Base-by-base conservation (phyloP, 2,888 invertebrate genomes). In the Cinara cedri region DNA sequence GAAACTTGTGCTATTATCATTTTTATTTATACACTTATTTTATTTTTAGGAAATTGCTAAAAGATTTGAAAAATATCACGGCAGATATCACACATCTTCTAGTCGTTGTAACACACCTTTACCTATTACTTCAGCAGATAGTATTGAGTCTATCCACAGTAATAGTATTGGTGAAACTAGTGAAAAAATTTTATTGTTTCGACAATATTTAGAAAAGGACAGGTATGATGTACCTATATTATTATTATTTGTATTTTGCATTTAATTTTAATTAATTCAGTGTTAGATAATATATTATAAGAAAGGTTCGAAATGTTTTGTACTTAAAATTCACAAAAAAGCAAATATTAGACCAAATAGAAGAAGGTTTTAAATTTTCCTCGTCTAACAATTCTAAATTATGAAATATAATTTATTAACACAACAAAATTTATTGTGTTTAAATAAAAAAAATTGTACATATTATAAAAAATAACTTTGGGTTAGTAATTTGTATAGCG, bases 1-100 rank as follows among this genome's bases (percentile, higher is more conserved):
- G 6, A 34, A 34, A 6, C 34, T 6, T 34, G 6, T 34, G 6
- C 6, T 34, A 34, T 34, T 34, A 34, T 34, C 6, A 34, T 34
- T 44, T 6, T 46, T 65, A 65, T 46, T 3, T 13, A 44, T 13
- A 21, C 21, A 1, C 49, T 8, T n/a, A 57, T 76, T 46, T n/a
- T n/a, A n/a, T 8, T 70, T 68, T 78, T 70, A 78, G 78, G 78
- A 70, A 70, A 57, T 78, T 42, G 78, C 49, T 70, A 78, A 78
- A 60, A 49, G 70, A 1, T 51, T 70, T 6, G 70, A 78, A 70
- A 78, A 78, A 62, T 78, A 78, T 9, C 68, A 68, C 8, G 60
- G 60, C 34, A 78, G 60, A 60, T 68, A 62, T 11, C 63, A 72
- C 0, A 46, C 66, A 62, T 49, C 66, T 34, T 66, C 78, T 60